Conservation (phyloP, 2,888 invertebrate species). For the Coleophora deauratella region DNA sequence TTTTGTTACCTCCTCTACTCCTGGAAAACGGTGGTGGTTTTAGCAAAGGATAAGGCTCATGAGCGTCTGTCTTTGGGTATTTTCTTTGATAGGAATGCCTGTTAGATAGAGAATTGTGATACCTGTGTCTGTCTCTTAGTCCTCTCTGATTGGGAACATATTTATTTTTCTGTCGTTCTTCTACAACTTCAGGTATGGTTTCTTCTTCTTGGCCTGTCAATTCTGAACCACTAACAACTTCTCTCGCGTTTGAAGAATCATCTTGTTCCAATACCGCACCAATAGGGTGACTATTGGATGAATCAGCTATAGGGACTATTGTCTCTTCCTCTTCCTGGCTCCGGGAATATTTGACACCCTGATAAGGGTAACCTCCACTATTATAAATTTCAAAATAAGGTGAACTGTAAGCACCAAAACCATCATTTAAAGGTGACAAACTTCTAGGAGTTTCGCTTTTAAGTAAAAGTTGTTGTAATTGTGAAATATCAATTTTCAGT, state of each 20-base stretch:
- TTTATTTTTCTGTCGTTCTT: constrained; percentile 37
- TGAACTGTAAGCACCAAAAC: constrained; percentile 34
- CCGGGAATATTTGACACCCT: constrained; percentile 61
- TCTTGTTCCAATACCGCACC: constrained; percentile 66
- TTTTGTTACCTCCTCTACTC: constrained; percentile 33
- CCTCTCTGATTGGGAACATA: constrained; percentile 31
- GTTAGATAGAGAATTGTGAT: constrained; percentile 40
- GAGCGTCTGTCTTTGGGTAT: constrained; percentile 43
- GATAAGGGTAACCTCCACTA: constrained; percentile 49
- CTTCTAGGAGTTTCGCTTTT: constrained; percentile 48
- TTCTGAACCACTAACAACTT: constrained; percentile 35
- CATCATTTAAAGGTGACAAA: constrained; percentile 34
- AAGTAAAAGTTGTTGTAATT: constrained; percentile 46
- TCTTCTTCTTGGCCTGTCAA: constrained; percentile 40
- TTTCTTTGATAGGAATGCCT: constrained; percentile 43
- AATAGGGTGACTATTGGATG: constrained; percentile 57
- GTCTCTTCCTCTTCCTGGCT: constrained; percentile 67
- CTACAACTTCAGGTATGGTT: constrained; percentile 23
- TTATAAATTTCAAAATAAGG: constrained; percentile 53
- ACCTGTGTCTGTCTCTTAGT: constrained; percentile 38
- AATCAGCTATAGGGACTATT: constrained; percentile 54
- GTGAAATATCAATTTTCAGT: constrained; percentile 49
- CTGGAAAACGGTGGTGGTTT: constrained; percentile 52
- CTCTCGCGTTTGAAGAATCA: constrained; percentile 38
- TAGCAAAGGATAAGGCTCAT: constrained; percentile 58